Evolutionary conservation across 2,888 invertebrate species (phyloP).

Genomic region (Frankliniella intonsa): DNA sequence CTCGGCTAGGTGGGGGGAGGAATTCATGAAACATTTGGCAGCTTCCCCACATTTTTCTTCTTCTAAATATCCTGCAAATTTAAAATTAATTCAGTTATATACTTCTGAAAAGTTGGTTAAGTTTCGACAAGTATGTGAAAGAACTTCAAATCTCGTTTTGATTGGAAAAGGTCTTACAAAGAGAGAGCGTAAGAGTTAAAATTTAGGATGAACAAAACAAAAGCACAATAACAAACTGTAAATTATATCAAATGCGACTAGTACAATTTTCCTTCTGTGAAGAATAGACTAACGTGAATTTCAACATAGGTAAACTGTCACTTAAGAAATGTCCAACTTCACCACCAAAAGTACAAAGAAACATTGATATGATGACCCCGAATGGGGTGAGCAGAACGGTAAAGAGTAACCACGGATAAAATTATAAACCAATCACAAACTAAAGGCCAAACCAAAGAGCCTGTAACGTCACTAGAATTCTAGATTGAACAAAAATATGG

Average conservation of each 20-base stretch:
- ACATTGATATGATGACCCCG: no score
- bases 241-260: no score
- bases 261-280: no score
- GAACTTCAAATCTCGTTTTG: neutral
- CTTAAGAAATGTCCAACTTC: no score
- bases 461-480: neutral
- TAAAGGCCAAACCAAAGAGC: neutral
- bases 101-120: neutral
- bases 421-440: neutral
- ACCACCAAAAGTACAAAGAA: no score
- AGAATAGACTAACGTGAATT: neutral
- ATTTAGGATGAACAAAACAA: neutral
- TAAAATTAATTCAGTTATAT: neutral
- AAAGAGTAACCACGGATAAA: no score
- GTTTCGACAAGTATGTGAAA: neutral
- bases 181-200: neutral
- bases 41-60: slow-evolving; percentile 3
- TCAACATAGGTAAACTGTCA: neutral
- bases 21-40: neutral
- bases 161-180: neutral
- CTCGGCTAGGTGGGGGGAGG: neutral
- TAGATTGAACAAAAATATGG: neutral
- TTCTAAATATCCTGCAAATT: neutral
- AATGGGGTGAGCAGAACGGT: no score
- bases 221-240: no score